Conservation (phyloP, 2,113 vertebrate genomes). For the Aspidoscelis tigris region DNA sequence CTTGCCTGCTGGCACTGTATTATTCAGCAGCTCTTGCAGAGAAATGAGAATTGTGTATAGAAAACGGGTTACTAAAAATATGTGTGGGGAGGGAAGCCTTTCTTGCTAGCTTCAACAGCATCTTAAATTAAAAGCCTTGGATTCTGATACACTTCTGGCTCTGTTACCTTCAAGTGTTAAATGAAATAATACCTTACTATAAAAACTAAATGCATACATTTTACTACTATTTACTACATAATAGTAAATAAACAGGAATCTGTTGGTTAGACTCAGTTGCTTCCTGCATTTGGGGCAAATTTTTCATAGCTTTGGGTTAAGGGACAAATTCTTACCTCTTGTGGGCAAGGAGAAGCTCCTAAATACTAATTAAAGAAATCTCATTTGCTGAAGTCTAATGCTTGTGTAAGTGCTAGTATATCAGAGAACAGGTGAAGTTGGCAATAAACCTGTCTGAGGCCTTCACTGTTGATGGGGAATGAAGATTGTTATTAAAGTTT, state of each 20-base stretch:
- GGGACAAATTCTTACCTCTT: not conserved
- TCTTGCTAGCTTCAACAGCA: not conserved
- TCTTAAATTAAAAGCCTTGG: not conserved
- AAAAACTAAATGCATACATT: not conserved
- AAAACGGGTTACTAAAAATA: not conserved
- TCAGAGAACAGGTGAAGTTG: not conserved
- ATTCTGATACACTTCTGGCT: accelerated
- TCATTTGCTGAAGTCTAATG: not conserved
- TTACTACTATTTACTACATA: too few relatives aligned
- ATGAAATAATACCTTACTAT: not conserved
- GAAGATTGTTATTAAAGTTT: not conserved
- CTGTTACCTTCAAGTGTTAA: not conserved
- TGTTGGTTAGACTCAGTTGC: not conserved
- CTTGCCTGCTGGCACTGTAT: slow-evolving; percentile 1
- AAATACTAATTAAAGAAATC: not conserved
- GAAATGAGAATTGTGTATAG: not conserved
- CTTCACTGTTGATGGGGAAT: not conserved
- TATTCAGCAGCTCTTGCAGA: not conserved
- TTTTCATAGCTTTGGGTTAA: not conserved
- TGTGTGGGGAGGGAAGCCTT: not conserved
- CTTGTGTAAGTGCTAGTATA: not conserved
- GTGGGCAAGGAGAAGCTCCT: not conserved
- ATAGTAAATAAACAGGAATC: not conserved
- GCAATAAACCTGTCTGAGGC: not conserved
- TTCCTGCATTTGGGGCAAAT: not conserved